Evolutionary conservation across 1,140 invertebrate genomes (phyloP), one percentile per base, ranked within the genome.

Genomic region (Plectrocnemia conspersa): DNA sequence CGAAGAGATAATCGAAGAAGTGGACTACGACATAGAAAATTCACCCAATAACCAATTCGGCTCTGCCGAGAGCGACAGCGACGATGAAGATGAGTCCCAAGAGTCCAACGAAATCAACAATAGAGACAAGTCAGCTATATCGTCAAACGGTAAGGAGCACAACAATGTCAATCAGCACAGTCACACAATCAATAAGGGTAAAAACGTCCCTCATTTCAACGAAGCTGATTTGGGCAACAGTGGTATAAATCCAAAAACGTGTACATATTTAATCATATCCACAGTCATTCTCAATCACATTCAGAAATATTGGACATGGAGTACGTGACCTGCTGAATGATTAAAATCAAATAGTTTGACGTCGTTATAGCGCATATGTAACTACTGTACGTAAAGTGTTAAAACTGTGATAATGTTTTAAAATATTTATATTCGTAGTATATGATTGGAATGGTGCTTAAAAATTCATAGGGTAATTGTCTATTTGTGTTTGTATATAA

Each of bases 1-100:
- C 44, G 44, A 56, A 25, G 68, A 73, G 27, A 65, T 68, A 19
- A 68, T 68, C 54, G 66, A 67, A 40, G 65, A 69, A 5, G 46
- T 16, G 6, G 45, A 56, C 45, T 23, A 18, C 11, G 52, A 44
- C 1, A 21, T 32, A 2, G 52, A 54, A 11, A 32, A 24, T 6
- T 23, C 22, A 11, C 21, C 41, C 23, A 44, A 53, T 16, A 54
- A 54, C 19, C 68, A 70, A 56, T 59, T 66, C 36, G 70, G 69
- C 16, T 73, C 70, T 0, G 71, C 70, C 0, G 71, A 73, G 63
- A 59, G 55, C n/a, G 68, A 68, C 36, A 62, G 66, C 32, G 65
- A 61, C 18, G 58, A 60, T 15, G 50, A 47, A 11, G 58, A 59
- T 15, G 64, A 70, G 64, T 65, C 68, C 65, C 63, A 69, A 65